phyloP scores from a whole-genome alignment of 1,140 invertebrate species.

The Drosophila arawakana region DNA sequence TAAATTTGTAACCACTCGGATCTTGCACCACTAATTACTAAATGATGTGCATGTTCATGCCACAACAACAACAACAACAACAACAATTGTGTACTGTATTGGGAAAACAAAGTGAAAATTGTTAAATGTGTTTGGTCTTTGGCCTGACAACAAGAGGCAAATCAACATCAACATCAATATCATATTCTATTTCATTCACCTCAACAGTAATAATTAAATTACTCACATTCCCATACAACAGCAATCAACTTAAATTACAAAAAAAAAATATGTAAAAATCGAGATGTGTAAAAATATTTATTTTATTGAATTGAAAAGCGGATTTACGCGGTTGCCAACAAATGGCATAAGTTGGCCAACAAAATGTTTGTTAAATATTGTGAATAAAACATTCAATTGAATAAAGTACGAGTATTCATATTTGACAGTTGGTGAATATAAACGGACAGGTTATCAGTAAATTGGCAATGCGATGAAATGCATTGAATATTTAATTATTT shows the following conservation, averaged over 20 bases:
- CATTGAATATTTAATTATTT: slow-evolving; percentile 1
- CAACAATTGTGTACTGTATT: not conserved
- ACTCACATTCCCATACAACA: not conserved
- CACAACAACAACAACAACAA: slow-evolving; percentile 3
- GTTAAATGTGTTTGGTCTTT: not conserved
- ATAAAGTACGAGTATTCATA: slow-evolving; percentile 11
- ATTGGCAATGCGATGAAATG: slow-evolving; percentile 10
- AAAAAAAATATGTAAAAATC: not conserved
- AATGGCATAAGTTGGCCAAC: slow-evolving; percentile 1
- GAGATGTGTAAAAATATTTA: not conserved
- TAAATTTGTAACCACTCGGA: not conserved
- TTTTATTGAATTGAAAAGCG: slow-evolving; percentile 3
- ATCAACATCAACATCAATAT: not conserved
- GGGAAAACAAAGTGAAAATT: slow-evolving; percentile 2
- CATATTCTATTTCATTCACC: not conserved
- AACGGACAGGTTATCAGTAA: slow-evolving; percentile 12
- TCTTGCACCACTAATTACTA: slow-evolving; percentile 6
- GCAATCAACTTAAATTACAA: slow-evolving; percentile 3
- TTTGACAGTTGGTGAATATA: slow-evolving; percentile 30
- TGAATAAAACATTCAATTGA: slow-evolving; percentile 44
- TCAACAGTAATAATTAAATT: slow-evolving; percentile 15
- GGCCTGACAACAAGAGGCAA: slow-evolving; percentile 9
- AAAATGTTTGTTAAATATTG: slow-evolving; percentile 25
- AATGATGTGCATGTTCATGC: slow-evolving; percentile 2
- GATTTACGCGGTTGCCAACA: not conserved